Conservation (phyloP, 2,888 invertebrate genomes). For the Sympetrum striolatum region DNA sequence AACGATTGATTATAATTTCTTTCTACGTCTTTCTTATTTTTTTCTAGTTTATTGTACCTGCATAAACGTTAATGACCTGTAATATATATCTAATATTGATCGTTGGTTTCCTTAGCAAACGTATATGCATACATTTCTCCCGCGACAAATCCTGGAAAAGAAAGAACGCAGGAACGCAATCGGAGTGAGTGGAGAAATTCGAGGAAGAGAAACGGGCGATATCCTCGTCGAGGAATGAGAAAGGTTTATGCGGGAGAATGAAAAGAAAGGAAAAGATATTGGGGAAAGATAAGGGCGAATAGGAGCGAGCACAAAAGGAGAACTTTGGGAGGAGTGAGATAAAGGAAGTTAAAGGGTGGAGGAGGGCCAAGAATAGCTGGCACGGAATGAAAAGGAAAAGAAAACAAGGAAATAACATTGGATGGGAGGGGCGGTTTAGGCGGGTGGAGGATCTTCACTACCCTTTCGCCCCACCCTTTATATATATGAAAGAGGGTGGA, state of each 20-base stretch:
- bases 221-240: neutral
- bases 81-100: no score
- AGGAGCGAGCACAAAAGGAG: neutral
- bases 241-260: neutral
- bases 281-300: neutral
- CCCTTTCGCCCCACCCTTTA: conserved; percentile 10
- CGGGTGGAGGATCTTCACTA: neutral
- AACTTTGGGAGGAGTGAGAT: neutral
- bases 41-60: no score
- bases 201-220: neutral
- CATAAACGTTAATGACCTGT: no score
- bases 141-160: neutral
- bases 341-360: neutral
- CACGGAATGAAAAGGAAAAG: conserved; percentile 31
- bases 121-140: no score
- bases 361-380: conserved; percentile 26
- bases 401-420: conserved; percentile 42
- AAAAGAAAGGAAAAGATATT: neutral
- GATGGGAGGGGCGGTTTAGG: neutral
- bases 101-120: no score
- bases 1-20: no score
- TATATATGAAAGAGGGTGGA: neutral
- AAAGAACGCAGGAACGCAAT: neutral
- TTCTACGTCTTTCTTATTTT: no score
- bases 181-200: neutral